These are phyloP conservation scores for Scaptodrosophila lebanonensis DNA, from an alignment of 1,140 invertebrate species.

Conservation along the genomic window DNA sequence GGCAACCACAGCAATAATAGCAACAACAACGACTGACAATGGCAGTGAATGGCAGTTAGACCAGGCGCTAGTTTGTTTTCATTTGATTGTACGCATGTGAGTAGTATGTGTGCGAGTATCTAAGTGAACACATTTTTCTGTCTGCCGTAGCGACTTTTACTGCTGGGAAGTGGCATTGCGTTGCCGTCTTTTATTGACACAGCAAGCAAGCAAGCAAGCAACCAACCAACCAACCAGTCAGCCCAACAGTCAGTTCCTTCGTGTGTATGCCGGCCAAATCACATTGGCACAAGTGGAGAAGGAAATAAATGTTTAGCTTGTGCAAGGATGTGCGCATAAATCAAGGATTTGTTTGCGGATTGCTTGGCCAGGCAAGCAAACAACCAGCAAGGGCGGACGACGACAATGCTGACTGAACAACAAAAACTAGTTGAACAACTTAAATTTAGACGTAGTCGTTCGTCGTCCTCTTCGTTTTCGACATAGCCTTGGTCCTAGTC, in stretches of 20 bases:
- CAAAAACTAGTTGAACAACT: constrained; percentile 10
- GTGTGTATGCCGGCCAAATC: constrained; percentile 34
- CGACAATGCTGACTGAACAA: too few species aligned
- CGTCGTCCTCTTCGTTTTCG: not conserved
- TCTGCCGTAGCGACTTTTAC: constrained; percentile 34
- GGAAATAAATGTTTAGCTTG: constrained; percentile 76
- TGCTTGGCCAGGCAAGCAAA: constrained; percentile 31
- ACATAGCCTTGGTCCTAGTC: too few species aligned
- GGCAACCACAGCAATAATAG: not conserved
- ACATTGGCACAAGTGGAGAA: constrained; percentile 74
- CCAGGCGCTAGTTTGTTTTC: constrained; percentile 49
- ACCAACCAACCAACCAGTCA: too few species aligned
- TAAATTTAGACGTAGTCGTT: constrained; percentile 32
- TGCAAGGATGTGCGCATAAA: constrained; percentile 73
- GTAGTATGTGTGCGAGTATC: not conserved
- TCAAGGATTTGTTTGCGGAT: constrained; percentile 76
- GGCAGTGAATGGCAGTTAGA: constrained; percentile 22
- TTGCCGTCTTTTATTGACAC: too few species aligned
- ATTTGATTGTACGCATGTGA: constrained; percentile 37
- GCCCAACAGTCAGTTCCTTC: constrained; percentile 1
- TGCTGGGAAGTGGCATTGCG: constrained; percentile 45
- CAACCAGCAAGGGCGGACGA: constrained; percentile 14
- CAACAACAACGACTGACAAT: constrained; percentile 22
- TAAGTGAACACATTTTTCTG: constrained; percentile 15
- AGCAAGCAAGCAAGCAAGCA: not conserved